phyloP scores from a whole-genome alignment of 1,140 invertebrate species.

The Cotesia vestalis region DNA sequence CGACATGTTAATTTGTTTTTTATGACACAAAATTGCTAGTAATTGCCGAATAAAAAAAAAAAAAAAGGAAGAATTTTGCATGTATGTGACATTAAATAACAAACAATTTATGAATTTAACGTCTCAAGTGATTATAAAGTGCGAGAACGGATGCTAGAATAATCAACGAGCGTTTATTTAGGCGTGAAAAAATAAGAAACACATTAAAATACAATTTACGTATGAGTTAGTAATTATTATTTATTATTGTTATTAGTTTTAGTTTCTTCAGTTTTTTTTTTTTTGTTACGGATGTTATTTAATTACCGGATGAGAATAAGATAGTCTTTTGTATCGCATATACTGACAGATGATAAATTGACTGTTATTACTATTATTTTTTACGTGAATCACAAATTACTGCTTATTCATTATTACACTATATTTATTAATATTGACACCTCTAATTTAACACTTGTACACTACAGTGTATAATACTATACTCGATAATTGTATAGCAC shows the following conservation, averaged over 20 bases:
- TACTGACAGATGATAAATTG: background rate
- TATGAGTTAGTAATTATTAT: background rate
- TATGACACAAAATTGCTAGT: too few species aligned
- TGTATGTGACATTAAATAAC: too few species aligned
- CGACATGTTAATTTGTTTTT: too few species aligned
- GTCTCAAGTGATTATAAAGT: background rate
- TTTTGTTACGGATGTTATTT: constrained; percentile 4
- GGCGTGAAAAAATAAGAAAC: background rate
- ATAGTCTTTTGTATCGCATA: background rate
- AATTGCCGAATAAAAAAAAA: too few species aligned
- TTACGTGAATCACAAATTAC: background rate
- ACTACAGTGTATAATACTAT: too few species aligned
- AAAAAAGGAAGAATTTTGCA: too few species aligned
- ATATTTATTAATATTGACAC: too few species aligned
- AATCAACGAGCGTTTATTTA: constrained; percentile 17
- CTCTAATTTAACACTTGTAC: too few species aligned
- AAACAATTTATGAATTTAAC: background rate
- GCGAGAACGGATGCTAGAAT: constrained; percentile 20
- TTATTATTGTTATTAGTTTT: constrained; percentile 19
- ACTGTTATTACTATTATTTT: too few species aligned
- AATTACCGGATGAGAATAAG: constrained; percentile 5
- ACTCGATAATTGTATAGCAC: too few species aligned
- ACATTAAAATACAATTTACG: constrained; percentile 3
- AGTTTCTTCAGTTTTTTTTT: constrained; percentile 4
- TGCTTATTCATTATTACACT: background rate